Conservation (phyloP, 2,113 vertebrate genomes). For the Galemys pyrenaicus region DNA sequence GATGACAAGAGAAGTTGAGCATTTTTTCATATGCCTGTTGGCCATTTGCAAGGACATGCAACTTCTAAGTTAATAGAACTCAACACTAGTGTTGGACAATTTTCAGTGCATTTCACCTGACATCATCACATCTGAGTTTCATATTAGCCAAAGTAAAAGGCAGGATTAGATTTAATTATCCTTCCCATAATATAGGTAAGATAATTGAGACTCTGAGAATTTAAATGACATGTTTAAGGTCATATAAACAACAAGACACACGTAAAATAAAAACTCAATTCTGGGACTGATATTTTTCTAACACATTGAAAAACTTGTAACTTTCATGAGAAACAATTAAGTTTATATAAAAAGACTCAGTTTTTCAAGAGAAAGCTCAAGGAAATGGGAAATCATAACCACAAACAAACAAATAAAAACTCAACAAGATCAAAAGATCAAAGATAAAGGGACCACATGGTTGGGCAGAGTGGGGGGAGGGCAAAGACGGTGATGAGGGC, state of each 20-base stretch:
- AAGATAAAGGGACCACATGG: no score
- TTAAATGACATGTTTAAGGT: constrained; percentile 14
- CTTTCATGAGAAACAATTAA: background rate
- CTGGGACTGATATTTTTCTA: background rate
- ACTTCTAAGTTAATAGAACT: background rate
- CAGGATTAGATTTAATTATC: background rate
- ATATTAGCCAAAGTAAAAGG: background rate
- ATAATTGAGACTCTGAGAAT: background rate
- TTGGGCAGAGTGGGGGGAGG: no score
- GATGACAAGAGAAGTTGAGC: no score
- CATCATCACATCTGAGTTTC: background rate
- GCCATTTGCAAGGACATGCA: background rate
- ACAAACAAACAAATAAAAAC: no score
- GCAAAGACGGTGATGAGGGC: no score
- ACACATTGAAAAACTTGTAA: background rate
- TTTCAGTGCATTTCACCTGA: background rate
- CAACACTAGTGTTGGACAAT: background rate
- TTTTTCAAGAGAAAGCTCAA: no score
- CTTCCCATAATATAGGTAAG: background rate
- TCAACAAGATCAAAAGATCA: no score
- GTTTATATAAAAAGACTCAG: background rate
- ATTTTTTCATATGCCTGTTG: no score
- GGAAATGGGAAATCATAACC: no score
- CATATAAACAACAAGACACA: constrained; percentile 5
- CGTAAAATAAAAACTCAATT: background rate